Evolutionary conservation across 2,888 invertebrate genomes (phyloP).

Genomic region (Scaptomyza parva): DNA sequence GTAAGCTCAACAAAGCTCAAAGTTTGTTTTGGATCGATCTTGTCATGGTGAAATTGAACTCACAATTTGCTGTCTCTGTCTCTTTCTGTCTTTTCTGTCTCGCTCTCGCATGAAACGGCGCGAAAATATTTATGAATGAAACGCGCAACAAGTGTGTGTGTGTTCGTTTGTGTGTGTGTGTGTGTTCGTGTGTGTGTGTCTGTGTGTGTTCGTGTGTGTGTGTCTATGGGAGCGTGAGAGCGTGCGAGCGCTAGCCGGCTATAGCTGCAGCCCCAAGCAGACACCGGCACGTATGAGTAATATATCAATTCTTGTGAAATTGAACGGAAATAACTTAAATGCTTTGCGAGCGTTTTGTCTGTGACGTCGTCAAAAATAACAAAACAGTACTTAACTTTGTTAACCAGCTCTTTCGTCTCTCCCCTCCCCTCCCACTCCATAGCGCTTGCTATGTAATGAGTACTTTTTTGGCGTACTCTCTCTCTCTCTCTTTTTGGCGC

Average conservation of each 20-base stretch:
- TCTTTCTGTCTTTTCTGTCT: not conserved
- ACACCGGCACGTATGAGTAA: constrained; percentile 80
- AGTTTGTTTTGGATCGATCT: constrained; percentile 65
- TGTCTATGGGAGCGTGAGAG: constrained; percentile 44
- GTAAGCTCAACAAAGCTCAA: constrained; percentile 67
- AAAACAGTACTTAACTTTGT: constrained; percentile 1
- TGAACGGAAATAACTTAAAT: constrained; percentile 82
- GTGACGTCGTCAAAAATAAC: constrained; percentile 42
- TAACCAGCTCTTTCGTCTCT: not conserved
- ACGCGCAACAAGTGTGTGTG: constrained; percentile 13
- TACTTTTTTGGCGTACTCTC: too few relatives aligned
- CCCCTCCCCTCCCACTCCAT: too few relatives aligned
- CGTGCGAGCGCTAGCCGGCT: constrained; percentile 33
- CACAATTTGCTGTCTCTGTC: constrained; percentile 22
- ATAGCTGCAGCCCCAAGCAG: constrained; percentile 38
- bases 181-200: not conserved
- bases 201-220: constrained; percentile 12
- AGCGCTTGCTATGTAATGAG: too few relatives aligned
- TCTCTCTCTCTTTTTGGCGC: not conserved
- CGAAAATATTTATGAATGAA: constrained; percentile 72
- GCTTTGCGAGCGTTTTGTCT: constrained; percentile 2
- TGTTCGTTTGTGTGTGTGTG: too few relatives aligned
- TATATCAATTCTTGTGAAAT: constrained; percentile 81
- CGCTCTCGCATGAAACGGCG: constrained; percentile 23
- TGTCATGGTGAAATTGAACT: constrained; percentile 69